Evolutionary conservation across 2,888 invertebrate genomes (phyloP), one percentile per base, ranked within the genome.

Genomic region (Capitulum mitella): DNA sequence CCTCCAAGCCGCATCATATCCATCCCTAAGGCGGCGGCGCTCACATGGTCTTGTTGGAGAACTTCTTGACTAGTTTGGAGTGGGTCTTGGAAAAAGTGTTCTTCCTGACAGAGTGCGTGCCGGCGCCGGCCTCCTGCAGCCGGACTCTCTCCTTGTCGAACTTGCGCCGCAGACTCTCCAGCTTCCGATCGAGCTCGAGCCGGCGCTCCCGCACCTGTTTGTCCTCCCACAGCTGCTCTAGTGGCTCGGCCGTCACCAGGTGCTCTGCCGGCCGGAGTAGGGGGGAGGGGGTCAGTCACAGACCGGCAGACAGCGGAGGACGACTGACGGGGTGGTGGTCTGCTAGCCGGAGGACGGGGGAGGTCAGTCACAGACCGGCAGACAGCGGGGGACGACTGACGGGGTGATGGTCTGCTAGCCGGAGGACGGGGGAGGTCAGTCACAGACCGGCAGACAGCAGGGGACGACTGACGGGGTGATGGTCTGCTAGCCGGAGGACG

Each of bases 141-240:
- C 34, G 51, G 58, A 16, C 14, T 75, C 83, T 79, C 81, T 87
- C 86, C 84, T 87, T 87, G 79, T 86, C 86, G 82, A 86, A 85
- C 80, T 86, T 87, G 79, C 85, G 85, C 78, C 92, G 89, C 80
- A 97, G 85, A 46, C 90, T 88, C 83, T 96, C 95, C 79, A 97
- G 85, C 84, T 97, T 96, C 84, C 95, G 94, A 79, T 95, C 93
- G 82, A 96, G 86, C 85, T 97, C 96, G 0, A 90, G 84, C 74
- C 91, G 90, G 84, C 94, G 94, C 83, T 96, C 95, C 79, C 91
- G 90, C 26, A 95, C 93, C 70, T 90, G 85, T 86, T 97, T 97
- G 84, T 91, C 90, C 10, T 92, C 92, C 84, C 94, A 89, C 34
- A 97, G 88, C 82, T 91, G 90, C 32, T 94, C 93, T 77, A 97